Conservation (phyloP, 2,113 vertebrate genomes). For the Epinephelus cyanopodus region DNA sequence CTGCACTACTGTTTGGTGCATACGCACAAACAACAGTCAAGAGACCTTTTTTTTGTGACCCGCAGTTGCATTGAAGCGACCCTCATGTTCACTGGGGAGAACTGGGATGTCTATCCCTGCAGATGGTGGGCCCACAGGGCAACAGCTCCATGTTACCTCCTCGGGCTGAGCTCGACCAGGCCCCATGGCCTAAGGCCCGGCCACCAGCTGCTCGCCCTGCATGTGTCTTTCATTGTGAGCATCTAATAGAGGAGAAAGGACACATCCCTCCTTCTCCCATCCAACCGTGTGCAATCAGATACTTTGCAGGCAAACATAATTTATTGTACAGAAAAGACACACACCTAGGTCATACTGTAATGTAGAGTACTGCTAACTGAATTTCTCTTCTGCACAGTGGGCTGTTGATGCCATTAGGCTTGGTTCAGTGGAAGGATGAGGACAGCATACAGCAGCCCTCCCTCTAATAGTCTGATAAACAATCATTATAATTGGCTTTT, state of each 20-base stretch:
- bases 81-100: no score
- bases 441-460: conserved; percentile 14
- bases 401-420: conserved; percentile 24
- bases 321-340: conserved; percentile 6
- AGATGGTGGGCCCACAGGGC: no score
- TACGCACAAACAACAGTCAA: no score
- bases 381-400: conserved; percentile 9
- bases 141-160: no score
- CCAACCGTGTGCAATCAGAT: not conserved
- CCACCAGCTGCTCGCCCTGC: no score
- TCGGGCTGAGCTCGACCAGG: no score
- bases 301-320: not conserved
- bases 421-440: not conserved
- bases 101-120: no score
- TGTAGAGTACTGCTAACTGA: not conserved
- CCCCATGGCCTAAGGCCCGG: no score
- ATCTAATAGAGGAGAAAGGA: conserved; percentile 34
- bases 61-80: no score
- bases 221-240: conserved; percentile 24
- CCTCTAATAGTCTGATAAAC: conserved; percentile 26
- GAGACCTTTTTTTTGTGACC: no score
- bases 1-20: no score
- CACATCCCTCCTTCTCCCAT: not conserved
- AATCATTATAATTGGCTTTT: conserved; percentile 35
- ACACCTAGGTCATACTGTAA: conserved; percentile 23